phyloP scores from a whole-genome alignment of 2,888 invertebrate species.

The Ochropacha duplaris region DNA sequence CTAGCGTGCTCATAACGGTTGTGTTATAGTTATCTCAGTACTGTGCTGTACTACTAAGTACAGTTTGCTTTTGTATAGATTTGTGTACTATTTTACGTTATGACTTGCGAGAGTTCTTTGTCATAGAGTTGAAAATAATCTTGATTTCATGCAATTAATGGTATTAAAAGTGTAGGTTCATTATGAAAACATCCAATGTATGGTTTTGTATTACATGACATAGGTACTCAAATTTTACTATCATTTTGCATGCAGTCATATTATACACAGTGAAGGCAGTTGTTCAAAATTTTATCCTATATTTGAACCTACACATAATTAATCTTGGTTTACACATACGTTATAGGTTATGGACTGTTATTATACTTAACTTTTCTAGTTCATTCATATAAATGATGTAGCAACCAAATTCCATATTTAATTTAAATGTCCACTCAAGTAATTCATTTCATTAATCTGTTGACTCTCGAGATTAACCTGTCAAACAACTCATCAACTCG shows the following conservation, averaged over 20 bases:
- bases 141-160: not conserved
- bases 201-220: not conserved
- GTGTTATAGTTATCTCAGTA: conserved; percentile 7
- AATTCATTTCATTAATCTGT: no score
- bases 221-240: not conserved
- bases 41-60: not conserved
- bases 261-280: no score
- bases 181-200: not conserved
- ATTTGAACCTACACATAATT: no score
- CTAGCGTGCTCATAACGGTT: not conserved
- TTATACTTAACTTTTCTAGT: no score
- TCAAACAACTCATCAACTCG: no score
- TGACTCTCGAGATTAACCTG: no score
- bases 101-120: not conserved
- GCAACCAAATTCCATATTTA: no score
- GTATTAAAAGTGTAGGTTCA: not conserved
- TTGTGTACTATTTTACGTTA: not conserved
- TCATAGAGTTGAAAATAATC: not conserved
- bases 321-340: no score
- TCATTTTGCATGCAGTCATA: not conserved
- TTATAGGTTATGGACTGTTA: no score
- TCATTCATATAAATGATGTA: no score
- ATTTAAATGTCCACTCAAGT: no score
- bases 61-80: not conserved
- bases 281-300: no score